Evolutionary conservation across 2,888 invertebrate genomes (phyloP).

Genomic region (Charanyca ferruginea): DNA sequence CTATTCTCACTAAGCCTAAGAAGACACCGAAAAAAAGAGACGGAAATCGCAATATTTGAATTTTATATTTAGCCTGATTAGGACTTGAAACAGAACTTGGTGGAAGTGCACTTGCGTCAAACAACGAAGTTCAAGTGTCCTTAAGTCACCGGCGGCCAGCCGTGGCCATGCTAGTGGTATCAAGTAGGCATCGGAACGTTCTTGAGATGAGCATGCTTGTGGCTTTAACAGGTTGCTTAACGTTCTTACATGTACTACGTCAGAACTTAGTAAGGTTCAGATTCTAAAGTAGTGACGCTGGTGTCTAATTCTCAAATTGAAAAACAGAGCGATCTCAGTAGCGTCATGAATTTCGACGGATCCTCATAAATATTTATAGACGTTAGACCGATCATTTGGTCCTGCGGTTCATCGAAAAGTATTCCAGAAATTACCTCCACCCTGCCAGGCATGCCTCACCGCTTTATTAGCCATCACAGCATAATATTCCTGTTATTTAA

Average conservation of each 20-base stretch:
- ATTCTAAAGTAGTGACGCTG: conserved; percentile 8
- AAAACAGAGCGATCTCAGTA: background rate
- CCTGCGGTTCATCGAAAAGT: background rate
- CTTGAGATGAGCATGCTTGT: conserved; percentile 39
- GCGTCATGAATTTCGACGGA: background rate
- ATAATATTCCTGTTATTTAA: conserved; percentile 45
- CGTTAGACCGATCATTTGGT: background rate
- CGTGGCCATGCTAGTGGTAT: conserved; percentile 25
- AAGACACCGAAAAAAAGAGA: background rate
- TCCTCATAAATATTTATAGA: conserved; percentile 12
- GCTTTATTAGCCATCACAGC: conserved; percentile 34
- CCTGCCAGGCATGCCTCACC: conserved; percentile 13
- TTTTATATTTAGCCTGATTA: background rate
- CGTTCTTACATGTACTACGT: background rate
- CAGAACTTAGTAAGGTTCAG: background rate
- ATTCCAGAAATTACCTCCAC: conserved; percentile 20
- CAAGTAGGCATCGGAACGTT: conserved; percentile 39
- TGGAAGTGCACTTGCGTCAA: conserved; percentile 28
- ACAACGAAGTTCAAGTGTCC: conserved; percentile 18
- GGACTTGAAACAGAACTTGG: background rate
- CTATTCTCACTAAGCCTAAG: background rate
- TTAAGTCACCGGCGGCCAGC: conserved; percentile 19
- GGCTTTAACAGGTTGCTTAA: conserved; percentile 10
- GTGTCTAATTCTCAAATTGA: too few relatives aligned
- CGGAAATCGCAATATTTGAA: background rate